Evolutionary conservation across 2,888 invertebrate genomes (phyloP), one percentile per base, ranked within the genome.

Genomic region (Steinernema scapterisci): DNA sequence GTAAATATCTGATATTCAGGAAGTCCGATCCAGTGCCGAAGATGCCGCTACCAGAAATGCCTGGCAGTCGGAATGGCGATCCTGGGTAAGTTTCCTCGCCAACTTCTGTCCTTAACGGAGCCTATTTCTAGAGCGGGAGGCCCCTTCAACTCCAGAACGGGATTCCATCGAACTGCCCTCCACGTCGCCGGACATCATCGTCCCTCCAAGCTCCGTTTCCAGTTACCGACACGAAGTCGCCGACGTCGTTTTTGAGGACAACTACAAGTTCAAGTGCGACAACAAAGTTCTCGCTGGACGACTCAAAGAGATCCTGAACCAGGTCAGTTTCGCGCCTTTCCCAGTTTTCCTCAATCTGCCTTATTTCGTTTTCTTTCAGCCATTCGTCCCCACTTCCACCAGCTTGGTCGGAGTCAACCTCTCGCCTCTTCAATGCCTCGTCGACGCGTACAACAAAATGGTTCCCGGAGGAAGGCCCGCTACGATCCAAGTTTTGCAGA

Each of bases 391-490:
- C n/a, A n/a, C n/a, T n/a, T n/a, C n/a, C n/a, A n/a, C n/a, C n/a
- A n/a, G n/a, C n/a, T n/a, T n/a, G n/a, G 25, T 43, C 0, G 74
- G 71, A 5, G 56, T 71, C n/a, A 48, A 23, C 0, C 54, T 71
- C 25, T 45, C 71, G 0, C 70, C 74, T 21, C 25, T 74, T 44
- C 74, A 74, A 48, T 23, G 44, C 21, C 44, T 74, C 45, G n/a
- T 54, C 21, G 44, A 46, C 45, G 74, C 63, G 7, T 52, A 48
- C 52, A 63, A 71, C n/a, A 21, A 23, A 38, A 46, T 74, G 45
- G 25, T 74, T 16, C 46, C 51, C 3, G 52, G 52, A 13, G 52
- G 71, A 31, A 71, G 31, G 7, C 71, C 74, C 21, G 71, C 71
- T 27, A 46, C 44, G 0, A 44, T 74, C 13, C 38, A 46, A 71